These are phyloP conservation scores for Clepsis dumicolana DNA, from an alignment of 2,888 invertebrate genomes.

Conservation along the genomic window DNA sequence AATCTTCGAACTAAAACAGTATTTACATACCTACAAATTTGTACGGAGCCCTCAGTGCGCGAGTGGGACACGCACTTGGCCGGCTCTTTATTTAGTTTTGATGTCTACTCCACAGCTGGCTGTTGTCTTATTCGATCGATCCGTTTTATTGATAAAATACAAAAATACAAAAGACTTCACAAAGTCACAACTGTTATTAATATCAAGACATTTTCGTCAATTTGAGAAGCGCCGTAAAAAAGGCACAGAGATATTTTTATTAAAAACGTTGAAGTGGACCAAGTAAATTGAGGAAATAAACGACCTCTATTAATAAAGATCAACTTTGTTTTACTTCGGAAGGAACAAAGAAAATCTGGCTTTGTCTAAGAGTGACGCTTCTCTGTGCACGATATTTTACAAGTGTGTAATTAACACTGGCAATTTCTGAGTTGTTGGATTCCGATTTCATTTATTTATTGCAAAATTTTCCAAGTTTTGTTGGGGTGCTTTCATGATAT, in stretches of 20 bases:
- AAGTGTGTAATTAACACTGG: slow-evolving; percentile 15
- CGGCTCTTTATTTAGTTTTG: too few relatives aligned
- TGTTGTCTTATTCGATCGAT: too few relatives aligned
- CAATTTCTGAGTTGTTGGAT: neutral
- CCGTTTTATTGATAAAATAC: too few relatives aligned
- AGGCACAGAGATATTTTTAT: slow-evolving; percentile 32
- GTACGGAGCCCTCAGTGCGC: too few relatives aligned
- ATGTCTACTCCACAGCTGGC: too few relatives aligned
- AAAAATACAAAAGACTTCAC: too few relatives aligned
- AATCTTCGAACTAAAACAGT: too few relatives aligned
- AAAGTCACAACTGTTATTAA: neutral
- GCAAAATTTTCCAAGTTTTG: too few relatives aligned
- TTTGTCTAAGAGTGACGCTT: slow-evolving; percentile 9
- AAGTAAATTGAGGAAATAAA: slow-evolving; percentile 29
- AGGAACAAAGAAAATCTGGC: slow-evolving; percentile 22
- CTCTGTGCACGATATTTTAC: neutral
- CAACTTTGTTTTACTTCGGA: slow-evolving; percentile 36
- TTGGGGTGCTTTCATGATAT: too few relatives aligned
- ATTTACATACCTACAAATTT: too few relatives aligned
- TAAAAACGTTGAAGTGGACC: slow-evolving; percentile 30
- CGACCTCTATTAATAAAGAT: slow-evolving; percentile 41
- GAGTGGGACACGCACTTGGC: too few relatives aligned
- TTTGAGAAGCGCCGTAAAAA: slow-evolving; percentile 17
- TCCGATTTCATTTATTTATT: too few relatives aligned
- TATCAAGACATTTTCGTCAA: slow-evolving; percentile 18